Evolutionary conservation across 2,113 vertebrate species (phyloP), one percentile per base, ranked within the genome.

Genomic region (Sturnira hondurensis): DNA sequence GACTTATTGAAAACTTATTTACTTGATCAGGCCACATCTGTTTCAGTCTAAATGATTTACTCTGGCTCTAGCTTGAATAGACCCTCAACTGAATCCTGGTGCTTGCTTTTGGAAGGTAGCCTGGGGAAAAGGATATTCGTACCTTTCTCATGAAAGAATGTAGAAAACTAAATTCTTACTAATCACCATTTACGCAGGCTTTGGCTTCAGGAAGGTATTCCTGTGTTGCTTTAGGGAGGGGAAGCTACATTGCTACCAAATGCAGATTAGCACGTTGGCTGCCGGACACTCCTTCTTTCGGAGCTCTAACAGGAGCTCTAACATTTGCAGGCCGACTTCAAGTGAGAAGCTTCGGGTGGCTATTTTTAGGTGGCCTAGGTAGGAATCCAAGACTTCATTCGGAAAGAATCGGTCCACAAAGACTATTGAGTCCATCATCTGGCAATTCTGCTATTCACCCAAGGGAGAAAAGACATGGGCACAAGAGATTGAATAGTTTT

Each of bases 161-260:
- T 67, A 41, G 52, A 82, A 92, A 91, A 65, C 31, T 65, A 50
- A 95, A 67, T 92, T 96, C 43, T 92, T 78, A 92, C 80, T 86
- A 43, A 92, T 90, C 33, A 38, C 33, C 36, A 92, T 86, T 96
- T 95, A 68, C 11, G 16, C 3, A 78, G 36, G 45, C 56, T 86
- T 95, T 86, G 56, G 56, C 78, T 86, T 92, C 63, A 52, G 74
- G 33, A 94, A 91, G 26, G 3, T 86, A 78, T 89, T 83, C 33
- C 38, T 78, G 26, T 74, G n/a, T 89, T 92, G 31, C 14, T 96
- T 93, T 96, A 58, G 28, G 15, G 76, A 92, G 26, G 83, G 54
- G 15, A 76, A 33, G 22, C 47, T 86, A 7, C 41, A 28, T 86
- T 92, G 26, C 63, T 91, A 20, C 33, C 70, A 73, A 74, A 82